These are phyloP conservation scores for Drosophila colorata DNA, from an alignment of 2,888 invertebrate genomes.

Conservation along the genomic window DNA sequence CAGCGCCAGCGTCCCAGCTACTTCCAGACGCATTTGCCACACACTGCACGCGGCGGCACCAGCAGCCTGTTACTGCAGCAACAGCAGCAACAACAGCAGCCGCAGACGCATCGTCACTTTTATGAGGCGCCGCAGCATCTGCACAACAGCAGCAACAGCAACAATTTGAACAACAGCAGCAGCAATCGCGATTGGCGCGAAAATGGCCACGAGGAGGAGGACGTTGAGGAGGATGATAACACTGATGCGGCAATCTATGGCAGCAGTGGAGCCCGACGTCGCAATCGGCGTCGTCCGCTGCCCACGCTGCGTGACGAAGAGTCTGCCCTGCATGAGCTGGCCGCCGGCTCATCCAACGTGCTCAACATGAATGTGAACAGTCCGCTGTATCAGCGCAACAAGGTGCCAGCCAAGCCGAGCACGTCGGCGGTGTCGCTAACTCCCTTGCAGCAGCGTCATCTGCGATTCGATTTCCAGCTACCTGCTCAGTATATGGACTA, in stretches of 20 bases:
- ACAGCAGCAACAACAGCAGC: constrained; percentile 57
- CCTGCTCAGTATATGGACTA: constrained; percentile 65
- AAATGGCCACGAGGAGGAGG: constrained; percentile 64
- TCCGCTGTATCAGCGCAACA: constrained; percentile 82
- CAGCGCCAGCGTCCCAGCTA: constrained; percentile 78
- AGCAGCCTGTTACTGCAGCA: constrained; percentile 47
- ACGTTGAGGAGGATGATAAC: constrained; percentile 72
- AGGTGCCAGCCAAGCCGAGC: constrained; percentile 78
- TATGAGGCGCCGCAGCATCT: constrained; percentile 63
- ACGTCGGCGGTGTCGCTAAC: constrained; percentile 67
- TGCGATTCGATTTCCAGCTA: constrained; percentile 72
- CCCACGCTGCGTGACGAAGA: constrained; percentile 54
- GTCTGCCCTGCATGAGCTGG: constrained; percentile 28
- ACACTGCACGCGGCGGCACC: constrained; percentile 33
- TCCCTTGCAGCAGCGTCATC: constrained; percentile 55
- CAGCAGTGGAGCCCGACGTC: constrained; percentile 45
- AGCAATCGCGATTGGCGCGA: constrained; percentile 74
- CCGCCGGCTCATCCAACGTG: constrained; percentile 59
- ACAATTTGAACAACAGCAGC: constrained; percentile 69
- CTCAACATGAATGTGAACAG: constrained; percentile 84
- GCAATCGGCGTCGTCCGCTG: constrained; percentile 55
- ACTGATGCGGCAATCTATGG: constrained; percentile 61
- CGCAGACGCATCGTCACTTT: constrained; percentile 63
- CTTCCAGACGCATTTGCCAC: constrained; percentile 46
- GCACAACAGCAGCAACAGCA: constrained; percentile 65